phyloP scores from a whole-genome alignment of 1,140 invertebrate genomes.

The Geopemphigus sp. region DNA sequence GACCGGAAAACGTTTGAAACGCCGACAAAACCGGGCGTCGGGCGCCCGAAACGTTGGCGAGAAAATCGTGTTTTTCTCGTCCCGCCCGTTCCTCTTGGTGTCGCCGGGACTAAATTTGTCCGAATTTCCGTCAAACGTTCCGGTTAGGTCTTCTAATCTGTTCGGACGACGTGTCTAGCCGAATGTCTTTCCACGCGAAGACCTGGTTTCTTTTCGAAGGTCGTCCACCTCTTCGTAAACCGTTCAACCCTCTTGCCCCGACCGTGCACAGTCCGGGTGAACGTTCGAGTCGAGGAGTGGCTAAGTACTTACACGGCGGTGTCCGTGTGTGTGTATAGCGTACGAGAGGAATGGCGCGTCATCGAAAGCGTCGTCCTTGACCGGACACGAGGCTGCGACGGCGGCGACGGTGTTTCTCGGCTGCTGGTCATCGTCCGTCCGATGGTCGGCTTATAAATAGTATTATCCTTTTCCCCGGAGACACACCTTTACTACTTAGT shows the following conservation, averaged over 20 bases:
- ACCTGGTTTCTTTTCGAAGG: no score
- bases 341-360: neutral
- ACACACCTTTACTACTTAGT: slow-evolving; percentile 24
- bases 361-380: slow-evolving; percentile 37
- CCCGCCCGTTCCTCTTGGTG: no score
- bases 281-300: no score
- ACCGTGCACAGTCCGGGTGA: neutral
- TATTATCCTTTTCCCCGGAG: neutral
- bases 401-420: slow-evolving; percentile 9
- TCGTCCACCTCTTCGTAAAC: neutral
- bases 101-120: no score
- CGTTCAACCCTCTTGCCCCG: neutral
- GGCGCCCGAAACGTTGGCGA: no score
- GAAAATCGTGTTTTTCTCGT: no score
- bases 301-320: neutral
- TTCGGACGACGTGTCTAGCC: neutral
- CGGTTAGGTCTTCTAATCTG: no score
- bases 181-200: no score
- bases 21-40: no score
- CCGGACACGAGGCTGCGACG: slow-evolving; percentile 36
- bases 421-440: neutral
- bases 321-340: neutral
- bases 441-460: neutral
- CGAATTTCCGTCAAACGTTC: no score
- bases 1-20: no score